Base-by-base conservation (phyloP, 2,113 vertebrate species). In the Edolisoma coerulescens region DNA sequence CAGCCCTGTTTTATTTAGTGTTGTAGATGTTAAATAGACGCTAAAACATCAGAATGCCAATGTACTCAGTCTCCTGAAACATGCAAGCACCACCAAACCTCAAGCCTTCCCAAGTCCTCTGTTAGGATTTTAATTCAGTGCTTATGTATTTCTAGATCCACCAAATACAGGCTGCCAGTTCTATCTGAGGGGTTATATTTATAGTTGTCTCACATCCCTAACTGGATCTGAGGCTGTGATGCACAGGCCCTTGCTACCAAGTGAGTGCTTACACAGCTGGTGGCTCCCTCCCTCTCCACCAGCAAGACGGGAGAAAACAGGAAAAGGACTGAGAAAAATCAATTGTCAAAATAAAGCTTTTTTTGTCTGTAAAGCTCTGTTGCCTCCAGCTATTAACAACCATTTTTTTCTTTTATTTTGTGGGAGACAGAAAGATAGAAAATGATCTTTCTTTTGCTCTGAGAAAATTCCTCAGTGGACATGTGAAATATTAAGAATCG, bases 161-260 rank as follows among this genome's bases (percentile, higher is more conserved):
- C 8, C 21, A 74, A 90, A 41, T 42, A 39, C 4, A 45, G 27
- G 13, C 63, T 82, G 37, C 17, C 49, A 65, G 1, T 53, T 92
- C n/a, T 41, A 13, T 11, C 32, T 1, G 1, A 52, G 0, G 0
- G 10, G 19, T 45, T 52, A 4, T 47, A 37, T 56, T 88, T 56
- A 32, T 3, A 47, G 49, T 21, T 85, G 21, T 18, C 41, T 63
- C 65, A 53, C 28, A 61, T 30, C 17, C 59, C 37, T 47, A 49
- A 23, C 22, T 41, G 59, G 9, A 24, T 64, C 49, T 4, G 3
- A 84, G 53, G 45, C 32, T 49, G 24, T 0, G 3, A 47, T 77
- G 64, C 60, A 30, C 24, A 39, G 28, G 47, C 47, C 42, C 28
- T 69, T 60, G 64, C n/a, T 57, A 69, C 21, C 68, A 76, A 39